phyloP scores from a whole-genome alignment of 2,797 vertebrate genomes.

The Sebastiscus albofasciatus region DNA sequence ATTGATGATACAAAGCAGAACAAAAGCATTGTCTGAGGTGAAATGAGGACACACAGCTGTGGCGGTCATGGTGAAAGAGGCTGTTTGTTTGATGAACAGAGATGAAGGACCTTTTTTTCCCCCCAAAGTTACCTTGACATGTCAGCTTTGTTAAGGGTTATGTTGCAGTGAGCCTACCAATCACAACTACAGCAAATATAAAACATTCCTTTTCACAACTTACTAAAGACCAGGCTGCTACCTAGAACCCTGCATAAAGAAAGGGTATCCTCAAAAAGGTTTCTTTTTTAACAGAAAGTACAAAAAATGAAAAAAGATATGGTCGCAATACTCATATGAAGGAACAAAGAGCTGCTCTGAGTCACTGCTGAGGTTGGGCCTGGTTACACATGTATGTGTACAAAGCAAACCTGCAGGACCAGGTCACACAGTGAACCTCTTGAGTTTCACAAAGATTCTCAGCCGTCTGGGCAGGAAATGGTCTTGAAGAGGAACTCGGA shows the following conservation, averaged over 20 bases:
- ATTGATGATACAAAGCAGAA: not conserved
- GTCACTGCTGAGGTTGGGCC: not conserved
- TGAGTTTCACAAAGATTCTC: not conserved
- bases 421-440: not conserved
- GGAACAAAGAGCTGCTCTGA: not conserved
- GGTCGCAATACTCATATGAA: not conserved
- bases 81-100: not conserved
- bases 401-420: slow-evolving; percentile 1
- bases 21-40: not conserved
- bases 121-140: not conserved
- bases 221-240: not conserved
- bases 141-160: not conserved
- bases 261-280: not conserved
- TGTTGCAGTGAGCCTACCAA: not conserved
- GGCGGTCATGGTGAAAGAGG: not conserved
- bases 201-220: not conserved
- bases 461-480: not conserved
- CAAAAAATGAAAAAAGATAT: not conserved
- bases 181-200: not conserved
- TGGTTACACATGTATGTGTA: not conserved
- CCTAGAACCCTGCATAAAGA: not conserved
- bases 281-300: not conserved
- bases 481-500: not conserved
- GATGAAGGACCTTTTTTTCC: not conserved
- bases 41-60: not conserved